A percentile compares a stretch with the other conserved stretches of the same genome.
Evolutionary conservation across 1,140 invertebrate genomes (phyloP).

Genomic region (Spodoptera litura): DNA sequence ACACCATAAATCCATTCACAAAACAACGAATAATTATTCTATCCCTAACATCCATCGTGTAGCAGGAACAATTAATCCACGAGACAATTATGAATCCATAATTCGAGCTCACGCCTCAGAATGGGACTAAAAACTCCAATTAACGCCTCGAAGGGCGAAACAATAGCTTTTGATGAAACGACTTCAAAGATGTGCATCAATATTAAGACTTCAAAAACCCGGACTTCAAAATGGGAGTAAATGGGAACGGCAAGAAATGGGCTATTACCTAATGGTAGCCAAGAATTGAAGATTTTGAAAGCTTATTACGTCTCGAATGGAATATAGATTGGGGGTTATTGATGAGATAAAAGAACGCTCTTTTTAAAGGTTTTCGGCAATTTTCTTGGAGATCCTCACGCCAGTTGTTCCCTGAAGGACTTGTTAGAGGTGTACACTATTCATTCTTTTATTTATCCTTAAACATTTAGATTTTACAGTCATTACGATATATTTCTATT

Average conservation of each 20-base stretch:
- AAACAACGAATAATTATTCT: no score
- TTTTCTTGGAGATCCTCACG: neutral
- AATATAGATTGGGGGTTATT: conserved; percentile 28
- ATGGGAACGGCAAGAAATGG: conserved; percentile 11
- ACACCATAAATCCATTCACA: no score
- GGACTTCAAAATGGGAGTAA: neutral
- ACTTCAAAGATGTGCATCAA: conserved; percentile 36
- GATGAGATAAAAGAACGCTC: conserved; percentile 10
- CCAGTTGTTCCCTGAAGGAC: no score
- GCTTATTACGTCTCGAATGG: conserved; percentile 14
- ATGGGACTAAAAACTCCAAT: conserved; percentile 33
- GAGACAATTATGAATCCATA: conserved; percentile 32
- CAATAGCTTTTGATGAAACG: conserved; percentile 34
- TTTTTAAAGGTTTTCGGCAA: neutral
- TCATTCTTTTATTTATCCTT: no score
- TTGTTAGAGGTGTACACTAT: no score
- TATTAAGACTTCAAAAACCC: conserved; percentile 31
- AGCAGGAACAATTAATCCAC: conserved; percentile 1
- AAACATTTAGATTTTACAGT: no score
- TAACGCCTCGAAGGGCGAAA: conserved; percentile 6
- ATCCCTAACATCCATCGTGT: neutral
- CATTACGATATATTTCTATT: no score
- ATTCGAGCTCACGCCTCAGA: conserved; percentile 4
- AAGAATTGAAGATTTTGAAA: conserved; percentile 31
- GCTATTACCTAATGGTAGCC: conserved; percentile 23